Base-by-base conservation (phyloP, 2,888 invertebrate species). In the Agriotes lineatus region DNA sequence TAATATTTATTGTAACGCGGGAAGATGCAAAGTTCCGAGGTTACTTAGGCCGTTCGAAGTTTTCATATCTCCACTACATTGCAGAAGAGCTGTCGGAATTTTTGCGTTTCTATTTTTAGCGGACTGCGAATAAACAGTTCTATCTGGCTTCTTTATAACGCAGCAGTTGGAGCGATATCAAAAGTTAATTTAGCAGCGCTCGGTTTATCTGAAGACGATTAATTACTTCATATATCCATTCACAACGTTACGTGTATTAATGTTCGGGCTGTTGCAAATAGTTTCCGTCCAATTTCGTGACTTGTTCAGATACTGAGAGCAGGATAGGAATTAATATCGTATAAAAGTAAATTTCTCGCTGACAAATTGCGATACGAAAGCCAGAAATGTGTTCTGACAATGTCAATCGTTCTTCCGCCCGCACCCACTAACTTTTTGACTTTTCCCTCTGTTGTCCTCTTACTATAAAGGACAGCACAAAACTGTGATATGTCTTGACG, bases 401-500 rank as follows among this genome's bases (percentile, higher is more conserved):
- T 45, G 63, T 64, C 63, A 57, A 62, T 64, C 54, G 54, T 18
- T 44, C 16, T 63, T 56, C 16, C 54, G 30, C 16, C 35, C 42
- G 5, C 14, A 18, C 22, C 22, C 12, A 25, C 25, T 19, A 33
- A 50, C 42, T 57, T 59, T 42, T 42, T 54, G 54, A 66, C 52
- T 66, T 56, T 60, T 66, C 19, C 59, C 59, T 60, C 48, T 60
- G 59, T 52, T 61, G 44, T 59, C 50, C 18, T 42, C n/a, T 45
- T 54, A 20, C 35, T 50, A 50, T 44, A 39, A 65, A 58, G 35
- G 54, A 59, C 57, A 39, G 50, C 37, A 65, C 58, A 58, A 30
- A 58, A 65, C 65, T 65, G 60, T 48, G 45, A 65, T 65, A 58
- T 42, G 65, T 58, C 65, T 58, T n/a, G 39, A 37, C 25, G 37